Base-by-base conservation (phyloP, 2,888 invertebrate genomes). In the Automeris io region DNA sequence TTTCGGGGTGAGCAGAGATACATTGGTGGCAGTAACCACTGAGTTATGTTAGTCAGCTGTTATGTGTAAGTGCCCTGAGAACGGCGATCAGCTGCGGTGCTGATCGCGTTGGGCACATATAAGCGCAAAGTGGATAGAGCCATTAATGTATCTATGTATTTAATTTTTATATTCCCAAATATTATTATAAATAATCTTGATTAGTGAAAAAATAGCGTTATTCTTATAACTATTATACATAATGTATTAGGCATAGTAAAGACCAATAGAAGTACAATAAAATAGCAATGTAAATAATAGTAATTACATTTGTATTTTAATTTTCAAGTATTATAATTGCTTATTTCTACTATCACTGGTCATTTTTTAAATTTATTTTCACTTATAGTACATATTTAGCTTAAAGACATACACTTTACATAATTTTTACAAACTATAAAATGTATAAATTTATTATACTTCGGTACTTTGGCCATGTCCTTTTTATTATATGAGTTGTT, bases 271-370 rank as follows among this genome's bases (percentile, higher is more conserved):
- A n/a, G 76, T 68, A 71, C 69, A 69, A 64, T 67, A 62, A 56
- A 59, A 59, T 34, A 34, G 23, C 34, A 23, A 34, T 23, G n/a
- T n/a, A n/a, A 36, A 36, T 36, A 36, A 35, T 36, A 36, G 36
- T 35, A 36, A 32, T 33, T 31, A 40, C 25, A 36, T 36, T 36
- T 32, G 58, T 48, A 57, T 57, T 67, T 63, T 64, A 70, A 60
- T 66, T 64, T 69, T 70, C 61, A 63, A 64, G 33, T 34, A 39
- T 26, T 63, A 65, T 66, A 61, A 77, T 72, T 61, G 57, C 83
- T 83, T 86, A 86, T 60, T 55, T 60, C 85, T 86, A 86, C 65
- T 86, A 86, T 86, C 86, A 86, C 86, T 81, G 76, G 82, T 79
- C 71, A 77, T 82, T 78, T 61, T 57, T 71, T 78, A 64, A 68